phyloP scores from a whole-genome alignment of 2,797 vertebrate species.

The Pangasius djambal region DNA sequence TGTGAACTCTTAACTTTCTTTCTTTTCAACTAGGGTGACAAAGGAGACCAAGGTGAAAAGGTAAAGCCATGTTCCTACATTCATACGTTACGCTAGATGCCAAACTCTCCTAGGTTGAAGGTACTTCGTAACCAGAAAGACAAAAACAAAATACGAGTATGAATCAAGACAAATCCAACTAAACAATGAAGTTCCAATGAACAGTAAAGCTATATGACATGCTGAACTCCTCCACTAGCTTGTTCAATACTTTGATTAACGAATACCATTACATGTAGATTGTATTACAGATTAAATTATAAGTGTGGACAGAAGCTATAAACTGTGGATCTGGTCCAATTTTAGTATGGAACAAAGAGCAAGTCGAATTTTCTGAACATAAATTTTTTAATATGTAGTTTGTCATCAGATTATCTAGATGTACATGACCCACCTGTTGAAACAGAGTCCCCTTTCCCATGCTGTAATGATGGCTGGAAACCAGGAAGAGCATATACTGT shows the following conservation, averaged over 20 bases:
- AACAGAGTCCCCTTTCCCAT: neutral
- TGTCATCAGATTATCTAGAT: neutral
- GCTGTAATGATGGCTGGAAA: neutral
- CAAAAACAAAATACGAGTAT: neutral
- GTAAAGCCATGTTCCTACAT: constrained; percentile 70
- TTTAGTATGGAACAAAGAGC: neutral
- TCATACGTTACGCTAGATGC: neutral
- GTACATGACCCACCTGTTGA: neutral
- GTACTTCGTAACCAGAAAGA: neutral
- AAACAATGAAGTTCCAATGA: neutral
- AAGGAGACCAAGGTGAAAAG: constrained; percentile 94
- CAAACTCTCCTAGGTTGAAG: neutral
- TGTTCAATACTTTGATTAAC: neutral
- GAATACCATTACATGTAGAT: neutral
- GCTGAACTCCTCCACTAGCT: neutral
- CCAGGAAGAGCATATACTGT: neutral
- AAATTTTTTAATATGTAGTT: neutral
- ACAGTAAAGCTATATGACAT: neutral
- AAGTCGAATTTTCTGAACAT: constrained; percentile 6
- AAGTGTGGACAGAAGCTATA: neutral
- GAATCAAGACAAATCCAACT: neutral
- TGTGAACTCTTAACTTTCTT: constrained; percentile 57
- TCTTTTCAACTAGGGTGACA: constrained; percentile 88
- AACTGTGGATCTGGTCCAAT: neutral
- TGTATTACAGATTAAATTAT: neutral